Evolutionary conservation across 2,888 invertebrate genomes (phyloP).

Genomic region (Cataglyphis livida): DNA sequence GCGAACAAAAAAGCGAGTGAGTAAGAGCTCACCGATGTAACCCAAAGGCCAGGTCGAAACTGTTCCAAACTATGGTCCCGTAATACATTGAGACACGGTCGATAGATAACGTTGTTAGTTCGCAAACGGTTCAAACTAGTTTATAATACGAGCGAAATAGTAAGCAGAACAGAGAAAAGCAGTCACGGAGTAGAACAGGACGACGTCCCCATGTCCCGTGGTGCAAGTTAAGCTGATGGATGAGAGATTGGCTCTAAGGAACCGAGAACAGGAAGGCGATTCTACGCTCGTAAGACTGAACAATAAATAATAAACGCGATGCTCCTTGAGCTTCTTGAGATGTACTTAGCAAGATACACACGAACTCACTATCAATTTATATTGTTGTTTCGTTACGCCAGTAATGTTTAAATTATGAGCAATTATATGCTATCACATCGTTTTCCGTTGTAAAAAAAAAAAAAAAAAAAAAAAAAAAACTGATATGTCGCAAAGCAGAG

Average conservation of each 20-base stretch:
- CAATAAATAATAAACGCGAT: slow-evolving; percentile 80
- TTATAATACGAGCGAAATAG: slow-evolving; percentile 67
- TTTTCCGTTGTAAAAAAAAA: background rate
- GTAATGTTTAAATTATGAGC: slow-evolving; percentile 43
- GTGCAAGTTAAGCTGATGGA: slow-evolving; percentile 24
- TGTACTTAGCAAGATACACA: slow-evolving; percentile 51
- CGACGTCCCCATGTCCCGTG: slow-evolving; percentile 6
- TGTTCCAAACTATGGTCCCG: slow-evolving; percentile 66
- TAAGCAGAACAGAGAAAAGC: slow-evolving; percentile 45
- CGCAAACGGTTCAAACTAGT: slow-evolving; percentile 74
- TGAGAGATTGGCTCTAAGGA: background rate
- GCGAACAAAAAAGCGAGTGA: slow-evolving; percentile 11
- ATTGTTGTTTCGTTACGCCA: slow-evolving; percentile 65
- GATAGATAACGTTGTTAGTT: slow-evolving; percentile 66
- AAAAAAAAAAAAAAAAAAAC: background rate
- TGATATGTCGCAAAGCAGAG: background rate
- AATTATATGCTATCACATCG: background rate
- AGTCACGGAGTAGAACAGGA: slow-evolving; percentile 42
- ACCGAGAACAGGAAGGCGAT: slow-evolving; percentile 59
- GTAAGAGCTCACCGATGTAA: slow-evolving; percentile 11
- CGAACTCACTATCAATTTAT: slow-evolving; percentile 71
- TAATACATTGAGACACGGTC: slow-evolving; percentile 61
- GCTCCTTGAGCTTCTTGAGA: slow-evolving; percentile 62
- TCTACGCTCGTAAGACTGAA: slow-evolving; percentile 72
- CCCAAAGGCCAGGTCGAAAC: slow-evolving; percentile 63